These are phyloP conservation scores for Hemicrepidius hirtus DNA, from an alignment of 2,888 invertebrate genomes.

Conservation along the genomic window DNA sequence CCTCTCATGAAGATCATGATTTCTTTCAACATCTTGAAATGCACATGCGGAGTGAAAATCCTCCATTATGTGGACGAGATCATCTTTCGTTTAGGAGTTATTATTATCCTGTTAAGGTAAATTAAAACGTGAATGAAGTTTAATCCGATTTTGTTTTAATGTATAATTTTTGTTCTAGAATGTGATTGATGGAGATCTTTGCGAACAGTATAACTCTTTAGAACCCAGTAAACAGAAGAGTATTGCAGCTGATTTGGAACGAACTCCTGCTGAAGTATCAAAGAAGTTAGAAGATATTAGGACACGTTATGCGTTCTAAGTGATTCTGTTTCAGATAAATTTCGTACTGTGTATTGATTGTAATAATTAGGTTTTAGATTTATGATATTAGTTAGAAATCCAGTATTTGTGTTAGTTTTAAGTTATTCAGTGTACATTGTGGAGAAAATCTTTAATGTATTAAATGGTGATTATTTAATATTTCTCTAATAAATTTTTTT, in stretches of 20 bases:
- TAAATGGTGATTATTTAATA: no score
- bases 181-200: slow-evolving; percentile 98
- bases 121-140: no score
- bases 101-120: slow-evolving; percentile 96
- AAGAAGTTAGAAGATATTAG: slow-evolving; percentile 99
- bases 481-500: no score
- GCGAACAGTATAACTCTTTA: slow-evolving; percentile 98
- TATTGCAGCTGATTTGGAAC: slow-evolving; percentile 95
- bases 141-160: slow-evolving; percentile 1
- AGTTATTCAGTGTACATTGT: no score
- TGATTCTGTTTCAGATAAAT: background rate
- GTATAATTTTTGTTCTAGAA: slow-evolving; percentile 78
- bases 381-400: no score
- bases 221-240: slow-evolving; percentile 95
- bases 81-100: slow-evolving; percentile 98
- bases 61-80: slow-evolving; percentile 97
- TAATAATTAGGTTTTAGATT: background rate
- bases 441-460: no score
- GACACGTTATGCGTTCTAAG: slow-evolving; percentile 98
- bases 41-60: slow-evolving; percentile 98
- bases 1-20: slow-evolving; percentile 97
- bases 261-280: slow-evolving; percentile 96
- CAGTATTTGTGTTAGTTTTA: background rate
- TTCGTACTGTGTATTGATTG: slow-evolving; percentile 7
- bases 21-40: slow-evolving; percentile 99